Conservation (phyloP, 2,113 vertebrate species). For the Pionites leucogaster region DNA sequence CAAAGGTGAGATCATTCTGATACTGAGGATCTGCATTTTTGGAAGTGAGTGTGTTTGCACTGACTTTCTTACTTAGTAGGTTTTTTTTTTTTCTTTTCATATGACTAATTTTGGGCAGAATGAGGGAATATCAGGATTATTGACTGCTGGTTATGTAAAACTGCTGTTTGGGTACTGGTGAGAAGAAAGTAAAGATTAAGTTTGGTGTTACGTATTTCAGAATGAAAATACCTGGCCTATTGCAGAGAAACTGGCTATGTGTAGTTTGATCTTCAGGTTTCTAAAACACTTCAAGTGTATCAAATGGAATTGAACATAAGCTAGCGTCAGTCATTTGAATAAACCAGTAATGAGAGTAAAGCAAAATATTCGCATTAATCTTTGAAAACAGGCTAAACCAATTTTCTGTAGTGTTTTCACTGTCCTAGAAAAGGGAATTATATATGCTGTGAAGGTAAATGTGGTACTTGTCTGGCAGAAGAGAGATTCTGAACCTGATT, state of each 20-base stretch:
- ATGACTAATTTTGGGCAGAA: background rate
- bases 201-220: background rate
- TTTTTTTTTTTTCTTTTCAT: background rate
- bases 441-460: background rate
- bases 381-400: background rate
- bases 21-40: background rate
- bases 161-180: background rate
- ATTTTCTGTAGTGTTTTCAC: background rate
- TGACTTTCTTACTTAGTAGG: background rate
- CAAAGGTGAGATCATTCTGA: background rate
- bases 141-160: background rate
- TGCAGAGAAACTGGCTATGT: background rate
- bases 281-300: background rate
- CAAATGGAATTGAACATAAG: background rate
- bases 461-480: background rate
- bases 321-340: background rate
- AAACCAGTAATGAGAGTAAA: background rate
- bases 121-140: background rate
- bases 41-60: background rate
- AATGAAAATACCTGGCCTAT: background rate
- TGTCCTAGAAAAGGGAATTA: background rate
- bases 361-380: background rate
- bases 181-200: background rate
- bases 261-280: background rate
- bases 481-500: background rate